Evolutionary conservation across 2,797 vertebrate genomes (phyloP).

Genomic region (Hoplostethus atlanticus): DNA sequence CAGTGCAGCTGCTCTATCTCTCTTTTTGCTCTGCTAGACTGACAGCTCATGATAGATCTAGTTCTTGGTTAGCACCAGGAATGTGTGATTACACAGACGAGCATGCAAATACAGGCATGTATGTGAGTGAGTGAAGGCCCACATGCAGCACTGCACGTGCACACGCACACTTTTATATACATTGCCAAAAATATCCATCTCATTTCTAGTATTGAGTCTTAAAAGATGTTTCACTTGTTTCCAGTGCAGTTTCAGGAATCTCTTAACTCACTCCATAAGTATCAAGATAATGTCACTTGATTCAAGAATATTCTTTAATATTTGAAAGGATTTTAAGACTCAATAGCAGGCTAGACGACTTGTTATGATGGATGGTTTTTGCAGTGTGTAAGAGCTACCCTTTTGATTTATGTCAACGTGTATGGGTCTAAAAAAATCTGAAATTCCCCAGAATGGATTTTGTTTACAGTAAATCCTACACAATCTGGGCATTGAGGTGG

Average conservation of each 20-base stretch:
- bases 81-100: slow-evolving; percentile 52
- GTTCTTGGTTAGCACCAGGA: slow-evolving; percentile 40
- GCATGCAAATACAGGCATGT: slow-evolving; percentile 35
- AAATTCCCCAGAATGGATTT: slow-evolving; percentile 63
- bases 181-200: not conserved
- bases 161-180: not conserved
- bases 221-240: not conserved
- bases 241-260: not conserved
- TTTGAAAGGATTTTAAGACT: too few species aligned
- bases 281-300: too few species aligned
- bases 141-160: not conserved
- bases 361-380: not conserved
- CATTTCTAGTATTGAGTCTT: not conserved
- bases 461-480: slow-evolving; percentile 73
- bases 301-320: too few species aligned
- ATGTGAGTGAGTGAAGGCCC: slow-evolving; percentile 1
- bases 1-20: slow-evolving; percentile 61
- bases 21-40: slow-evolving; percentile 52
- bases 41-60: slow-evolving; percentile 64
- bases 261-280: not conserved
- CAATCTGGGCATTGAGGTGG: slow-evolving; percentile 58
- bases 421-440: slow-evolving; percentile 33
- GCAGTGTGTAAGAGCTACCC: slow-evolving; percentile 7
- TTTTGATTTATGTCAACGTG: slow-evolving; percentile 26
- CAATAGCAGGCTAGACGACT: too few species aligned